These are phyloP conservation scores for Furcula furcula DNA, from an alignment of 2,888 invertebrate genomes.

Conservation along the genomic window DNA sequence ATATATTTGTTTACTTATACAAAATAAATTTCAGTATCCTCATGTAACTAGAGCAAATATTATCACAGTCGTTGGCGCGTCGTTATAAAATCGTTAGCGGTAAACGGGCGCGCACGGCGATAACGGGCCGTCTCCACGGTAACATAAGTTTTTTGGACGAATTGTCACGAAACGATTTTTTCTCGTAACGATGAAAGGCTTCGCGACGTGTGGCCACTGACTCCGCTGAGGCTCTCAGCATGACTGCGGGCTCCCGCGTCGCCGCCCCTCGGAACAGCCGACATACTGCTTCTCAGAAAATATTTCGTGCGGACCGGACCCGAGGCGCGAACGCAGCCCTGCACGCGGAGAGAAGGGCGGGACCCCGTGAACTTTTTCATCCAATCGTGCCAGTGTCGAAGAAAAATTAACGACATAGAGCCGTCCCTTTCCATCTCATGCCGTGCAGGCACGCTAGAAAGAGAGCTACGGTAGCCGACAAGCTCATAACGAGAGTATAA, in stretches of 20 bases:
- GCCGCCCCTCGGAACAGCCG: conserved; percentile 74
- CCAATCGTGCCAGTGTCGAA: conserved; percentile 56
- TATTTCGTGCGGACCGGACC: conserved; percentile 53
- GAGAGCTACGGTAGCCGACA: conserved; percentile 32
- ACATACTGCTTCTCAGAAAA: conserved; percentile 76
- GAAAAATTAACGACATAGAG: conserved; percentile 22
- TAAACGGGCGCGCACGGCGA: conserved; percentile 41
- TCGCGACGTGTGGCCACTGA: conserved; percentile 77
- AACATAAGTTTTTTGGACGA: conserved; percentile 59
- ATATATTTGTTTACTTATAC: conserved; percentile 42
- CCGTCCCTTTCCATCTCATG: conserved; percentile 45
- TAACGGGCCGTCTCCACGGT: conserved; percentile 35
- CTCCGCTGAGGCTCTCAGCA: conserved; percentile 79
- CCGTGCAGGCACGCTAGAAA: conserved; percentile 21
- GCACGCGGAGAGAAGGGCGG: conserved; percentile 62
- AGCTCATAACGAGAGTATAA: conserved; percentile 45
- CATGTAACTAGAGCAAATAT: conserved; percentile 54
- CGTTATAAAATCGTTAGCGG: conserved; percentile 59
- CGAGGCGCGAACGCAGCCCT: conserved; percentile 73
- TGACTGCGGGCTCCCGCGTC: conserved; percentile 80
- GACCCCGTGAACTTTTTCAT: conserved; percentile 63
- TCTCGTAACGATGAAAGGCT: conserved; percentile 62
- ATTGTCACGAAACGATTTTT: conserved; percentile 69
- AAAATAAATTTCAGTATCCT: conserved; percentile 65
- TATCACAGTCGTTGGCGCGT: conserved; percentile 70